Base-by-base conservation (phyloP, 2,888 invertebrate genomes). In the Oxyscelio sp. region DNA sequence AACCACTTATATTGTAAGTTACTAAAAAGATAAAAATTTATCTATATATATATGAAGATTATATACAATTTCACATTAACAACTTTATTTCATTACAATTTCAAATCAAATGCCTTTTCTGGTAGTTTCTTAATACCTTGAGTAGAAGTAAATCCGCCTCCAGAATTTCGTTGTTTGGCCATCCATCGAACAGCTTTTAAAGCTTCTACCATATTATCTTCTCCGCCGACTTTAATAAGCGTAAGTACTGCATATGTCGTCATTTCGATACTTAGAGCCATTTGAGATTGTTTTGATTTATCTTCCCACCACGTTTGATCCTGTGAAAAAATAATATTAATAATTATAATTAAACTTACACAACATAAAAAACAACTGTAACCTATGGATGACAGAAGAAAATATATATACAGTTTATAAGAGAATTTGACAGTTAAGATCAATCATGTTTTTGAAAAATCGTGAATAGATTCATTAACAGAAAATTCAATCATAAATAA, bases 101-200 rank as follows among this genome's bases (percentile, higher is more conserved):
- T n/a, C n/a, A n/a, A n/a, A n/a, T n/a, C n/a, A n/a, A n/a, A n/a
- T n/a, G n/a, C n/a, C n/a, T n/a, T n/a, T n/a, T n/a, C n/a, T n/a
- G n/a, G n/a, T n/a, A n/a, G n/a, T n/a, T n/a, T n/a, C n/a, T n/a
- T n/a, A n/a, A n/a, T 59, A 83, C 83, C 83, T 95, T 97, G 97
- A 0, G 97, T 97, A 0, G 97, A 96, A 0, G 96, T 93, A 89
- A 97, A 97, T 0, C 97, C 97, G 2, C 97, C 97, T 2, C 95
- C 94, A 3, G 96, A 94, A 78, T 96, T 96, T 48, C 96, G 94
- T 90, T 97, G 96, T 1, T 96, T 95, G 5, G 96, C 95, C 58
- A 98, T 94, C 97, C 97, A 98, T 71, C 96, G 95, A 0, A 97
- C 95, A 1, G 97, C 96, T 9, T 96, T 95, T 52, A 96, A 93